Evolutionary conservation across 2,797 vertebrate genomes (phyloP).

Genomic region (Toxotes lorentzi): DNA sequence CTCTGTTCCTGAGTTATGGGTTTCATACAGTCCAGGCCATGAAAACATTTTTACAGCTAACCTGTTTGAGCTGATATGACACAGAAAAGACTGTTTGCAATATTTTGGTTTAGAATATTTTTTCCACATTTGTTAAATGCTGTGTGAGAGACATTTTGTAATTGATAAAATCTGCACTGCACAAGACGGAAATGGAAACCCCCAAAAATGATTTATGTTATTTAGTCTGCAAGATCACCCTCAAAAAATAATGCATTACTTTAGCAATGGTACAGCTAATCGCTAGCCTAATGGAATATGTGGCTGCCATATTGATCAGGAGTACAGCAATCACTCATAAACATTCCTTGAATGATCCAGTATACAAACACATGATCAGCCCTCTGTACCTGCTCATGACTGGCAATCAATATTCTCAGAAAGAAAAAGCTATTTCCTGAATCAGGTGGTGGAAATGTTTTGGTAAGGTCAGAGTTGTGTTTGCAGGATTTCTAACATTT

Average conservation of each 20-base stretch:
- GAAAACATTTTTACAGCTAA: constrained; percentile 26
- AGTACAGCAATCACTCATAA: constrained; percentile 69
- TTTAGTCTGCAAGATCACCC: constrained; percentile 73
- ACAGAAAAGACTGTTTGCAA: background rate
- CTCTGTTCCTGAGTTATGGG: background rate
- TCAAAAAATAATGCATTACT: constrained; percentile 76
- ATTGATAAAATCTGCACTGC: constrained; percentile 54
- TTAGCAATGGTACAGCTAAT: constrained; percentile 79
- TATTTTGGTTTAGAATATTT: background rate
- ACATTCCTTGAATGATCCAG: constrained; percentile 67
- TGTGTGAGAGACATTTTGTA: constrained; percentile 44
- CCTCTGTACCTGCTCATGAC: constrained; percentile 54
- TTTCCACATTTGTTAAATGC: constrained; percentile 23
- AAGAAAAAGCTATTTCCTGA: constrained; percentile 52
- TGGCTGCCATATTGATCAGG: constrained; percentile 79
- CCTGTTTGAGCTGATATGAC: constrained; percentile 25
- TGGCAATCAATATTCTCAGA: constrained; percentile 51
- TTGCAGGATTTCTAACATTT: constrained; percentile 33
- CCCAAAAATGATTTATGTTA: constrained; percentile 76
- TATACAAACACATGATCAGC: constrained; percentile 61
- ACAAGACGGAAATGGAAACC: constrained; percentile 61
- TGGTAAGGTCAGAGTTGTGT: constrained; percentile 36
- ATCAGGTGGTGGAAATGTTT: constrained; percentile 47
- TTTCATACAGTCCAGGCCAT: constrained; percentile 11
- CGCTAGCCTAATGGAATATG: constrained; percentile 78